phyloP scores from a whole-genome alignment of 2,113 vertebrate genomes.

The Taxidea taxus region DNA sequence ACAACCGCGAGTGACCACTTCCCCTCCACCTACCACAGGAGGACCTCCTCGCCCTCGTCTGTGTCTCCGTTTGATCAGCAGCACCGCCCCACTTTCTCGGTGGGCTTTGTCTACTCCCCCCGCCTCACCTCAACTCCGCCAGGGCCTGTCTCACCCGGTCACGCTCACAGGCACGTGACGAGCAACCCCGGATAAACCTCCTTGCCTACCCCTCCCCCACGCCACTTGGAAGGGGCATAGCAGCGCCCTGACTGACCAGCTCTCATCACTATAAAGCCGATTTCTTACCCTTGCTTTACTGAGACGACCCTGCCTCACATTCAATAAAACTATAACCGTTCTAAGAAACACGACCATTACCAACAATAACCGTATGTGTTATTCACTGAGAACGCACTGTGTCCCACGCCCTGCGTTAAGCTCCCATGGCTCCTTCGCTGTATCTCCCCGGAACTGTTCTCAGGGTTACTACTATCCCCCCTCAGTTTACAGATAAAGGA shows the following conservation, averaged over 20 bases:
- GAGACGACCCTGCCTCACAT: background rate
- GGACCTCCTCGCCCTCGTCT: background rate
- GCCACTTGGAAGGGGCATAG: background rate
- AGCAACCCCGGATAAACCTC: too few relatives aligned
- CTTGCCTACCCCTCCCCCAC: background rate
- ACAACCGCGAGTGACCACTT: background rate
- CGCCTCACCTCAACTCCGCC: background rate
- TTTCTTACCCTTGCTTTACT: background rate
- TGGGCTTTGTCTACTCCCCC: background rate
- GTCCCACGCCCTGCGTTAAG: too few relatives aligned
- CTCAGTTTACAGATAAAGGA: background rate
- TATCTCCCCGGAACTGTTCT: background rate
- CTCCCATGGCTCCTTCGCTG: background rate
- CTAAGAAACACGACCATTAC: background rate
- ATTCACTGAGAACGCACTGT: accelerated
- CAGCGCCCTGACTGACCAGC: background rate
- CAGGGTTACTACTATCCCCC: accelerated
- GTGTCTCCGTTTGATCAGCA: too few relatives aligned
- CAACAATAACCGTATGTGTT: background rate
- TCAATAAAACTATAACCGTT: background rate
- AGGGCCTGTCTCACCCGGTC: background rate
- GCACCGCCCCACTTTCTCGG: background rate
- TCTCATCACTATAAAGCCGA: background rate
- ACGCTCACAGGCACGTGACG: accelerated
- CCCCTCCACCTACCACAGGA: background rate